These are phyloP conservation scores for Bungarus multicinctus DNA, from an alignment of 2,113 vertebrate species.

Conservation along the genomic window DNA sequence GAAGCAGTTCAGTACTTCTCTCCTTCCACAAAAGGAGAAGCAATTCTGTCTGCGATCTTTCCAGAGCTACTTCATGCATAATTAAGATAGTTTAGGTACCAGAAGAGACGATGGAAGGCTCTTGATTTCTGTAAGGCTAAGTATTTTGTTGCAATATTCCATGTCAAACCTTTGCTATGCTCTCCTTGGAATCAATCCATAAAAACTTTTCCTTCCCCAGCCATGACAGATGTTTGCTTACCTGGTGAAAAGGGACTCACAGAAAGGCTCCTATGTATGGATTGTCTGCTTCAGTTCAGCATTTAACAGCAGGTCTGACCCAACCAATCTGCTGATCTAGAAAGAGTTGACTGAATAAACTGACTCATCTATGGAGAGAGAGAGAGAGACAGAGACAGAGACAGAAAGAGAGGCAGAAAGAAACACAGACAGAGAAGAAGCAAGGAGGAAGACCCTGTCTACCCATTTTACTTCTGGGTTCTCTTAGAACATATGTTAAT, in stretches of 20 bases:
- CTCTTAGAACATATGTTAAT: neutral
- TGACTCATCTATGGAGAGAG: neutral
- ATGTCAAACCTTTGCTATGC: neutral
- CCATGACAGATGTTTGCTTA: conserved; percentile 4
- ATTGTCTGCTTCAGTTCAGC: neutral
- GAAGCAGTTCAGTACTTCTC: conserved; percentile 13
- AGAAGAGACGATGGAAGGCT: conserved; percentile 4
- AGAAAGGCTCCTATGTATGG: conserved; percentile 8
- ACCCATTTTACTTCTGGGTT: neutral
- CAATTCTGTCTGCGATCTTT: neutral
- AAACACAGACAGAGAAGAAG: neutral
- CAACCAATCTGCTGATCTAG: conserved; percentile 1
- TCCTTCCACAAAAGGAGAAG: conserved; percentile 27
- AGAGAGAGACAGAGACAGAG: neutral
- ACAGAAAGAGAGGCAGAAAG: fast-evolving
- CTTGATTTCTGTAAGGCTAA: neutral
- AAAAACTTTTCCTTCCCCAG: neutral
- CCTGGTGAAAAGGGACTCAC: neutral
- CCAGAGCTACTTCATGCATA: conserved; percentile 8
- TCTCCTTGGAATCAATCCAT: conserved; percentile 25
- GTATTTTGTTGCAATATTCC: neutral
- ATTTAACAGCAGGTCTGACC: neutral
- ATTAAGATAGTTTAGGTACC: conserved; percentile 8
- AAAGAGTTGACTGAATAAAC: neutral
- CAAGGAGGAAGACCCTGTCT: neutral